Evolutionary conservation across 2,797 vertebrate genomes (phyloP).

Genomic region (Megaceryle alcyon): DNA sequence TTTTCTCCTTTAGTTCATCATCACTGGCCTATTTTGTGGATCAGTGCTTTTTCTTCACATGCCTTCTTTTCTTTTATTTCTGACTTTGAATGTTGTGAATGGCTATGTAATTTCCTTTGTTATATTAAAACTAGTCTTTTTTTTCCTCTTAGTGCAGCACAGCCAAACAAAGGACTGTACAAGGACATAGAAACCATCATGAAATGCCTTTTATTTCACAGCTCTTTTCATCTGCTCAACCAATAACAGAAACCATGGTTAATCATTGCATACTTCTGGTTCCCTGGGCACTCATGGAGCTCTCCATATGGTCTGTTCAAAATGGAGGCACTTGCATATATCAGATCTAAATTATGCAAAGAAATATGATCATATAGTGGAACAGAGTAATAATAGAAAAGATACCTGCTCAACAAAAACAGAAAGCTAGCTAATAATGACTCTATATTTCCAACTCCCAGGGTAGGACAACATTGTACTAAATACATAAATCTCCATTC

Average conservation of each 20-base stretch:
- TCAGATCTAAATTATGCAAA: conserved; percentile 77
- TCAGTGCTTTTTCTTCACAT: background rate
- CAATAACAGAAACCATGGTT: conserved; percentile 73
- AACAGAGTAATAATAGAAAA: conserved; percentile 71
- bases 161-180: conserved; percentile 73
- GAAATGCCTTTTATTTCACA: conserved; percentile 70
- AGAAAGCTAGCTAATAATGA: conserved; percentile 73
- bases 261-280: conserved; percentile 66
- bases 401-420: conserved; percentile 73
- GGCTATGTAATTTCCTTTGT: conserved; percentile 34
- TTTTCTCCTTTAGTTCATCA: background rate
- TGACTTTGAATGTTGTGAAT: conserved; percentile 14
- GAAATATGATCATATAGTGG: conserved; percentile 66
- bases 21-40: background rate
- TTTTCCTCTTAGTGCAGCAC: conserved; percentile 22
- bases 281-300: conserved; percentile 76
- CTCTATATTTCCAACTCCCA: conserved; percentile 51
- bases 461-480: conserved; percentile 40
- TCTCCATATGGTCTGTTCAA: conserved; percentile 77
- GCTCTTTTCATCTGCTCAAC: conserved; percentile 73
- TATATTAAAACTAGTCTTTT: conserved; percentile 30
- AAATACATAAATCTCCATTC: conserved; percentile 69
- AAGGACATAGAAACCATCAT: conserved; percentile 73
- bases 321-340: conserved; percentile 69
- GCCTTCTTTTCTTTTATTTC: conserved; percentile 33